phyloP scores from a whole-genome alignment of 2,797 vertebrate species.

The Gallinago solitaria region DNA sequence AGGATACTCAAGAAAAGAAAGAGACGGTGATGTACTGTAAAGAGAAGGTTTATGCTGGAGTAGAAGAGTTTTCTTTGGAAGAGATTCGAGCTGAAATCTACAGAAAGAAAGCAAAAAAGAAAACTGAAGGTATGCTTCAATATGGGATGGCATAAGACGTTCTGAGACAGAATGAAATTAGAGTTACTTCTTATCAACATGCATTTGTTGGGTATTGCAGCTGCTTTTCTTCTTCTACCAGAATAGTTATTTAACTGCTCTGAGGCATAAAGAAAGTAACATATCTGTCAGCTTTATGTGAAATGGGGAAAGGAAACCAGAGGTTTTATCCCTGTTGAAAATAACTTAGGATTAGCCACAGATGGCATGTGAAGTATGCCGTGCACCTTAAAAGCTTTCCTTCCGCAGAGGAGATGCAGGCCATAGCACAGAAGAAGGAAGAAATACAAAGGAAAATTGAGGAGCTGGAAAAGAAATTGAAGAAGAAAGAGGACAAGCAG shows the following conservation, averaged over 20 bases:
- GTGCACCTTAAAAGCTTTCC: background rate
- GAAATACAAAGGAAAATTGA: conserved; percentile 79
- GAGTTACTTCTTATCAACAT: background rate
- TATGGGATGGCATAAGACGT: background rate
- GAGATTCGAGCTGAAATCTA: conserved; percentile 91
- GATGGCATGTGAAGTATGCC: background rate
- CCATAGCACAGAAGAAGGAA: conserved; percentile 71
- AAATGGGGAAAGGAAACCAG: background rate
- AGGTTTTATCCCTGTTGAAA: background rate
- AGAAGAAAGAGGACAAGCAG: conserved; percentile 50
- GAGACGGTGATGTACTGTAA: conserved; percentile 93
- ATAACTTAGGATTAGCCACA: background rate
- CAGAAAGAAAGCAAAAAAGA: conserved; percentile 82
- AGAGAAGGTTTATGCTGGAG: conserved; percentile 90
- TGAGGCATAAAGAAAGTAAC: background rate
- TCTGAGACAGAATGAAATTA: background rate
- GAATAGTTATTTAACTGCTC: background rate
- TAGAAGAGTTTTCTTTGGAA: conserved; percentile 92
- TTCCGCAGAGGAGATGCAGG: conserved; percentile 74
- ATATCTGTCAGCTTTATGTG: background rate
- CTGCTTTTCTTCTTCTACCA: background rate
- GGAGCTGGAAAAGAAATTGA: conserved; percentile 77
- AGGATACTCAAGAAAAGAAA: conserved; percentile 77
- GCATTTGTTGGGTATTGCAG: background rate
- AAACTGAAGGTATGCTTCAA: conserved; percentile 67